Conservation (phyloP, 1,140 invertebrate species). For the Achroia grisella region DNA sequence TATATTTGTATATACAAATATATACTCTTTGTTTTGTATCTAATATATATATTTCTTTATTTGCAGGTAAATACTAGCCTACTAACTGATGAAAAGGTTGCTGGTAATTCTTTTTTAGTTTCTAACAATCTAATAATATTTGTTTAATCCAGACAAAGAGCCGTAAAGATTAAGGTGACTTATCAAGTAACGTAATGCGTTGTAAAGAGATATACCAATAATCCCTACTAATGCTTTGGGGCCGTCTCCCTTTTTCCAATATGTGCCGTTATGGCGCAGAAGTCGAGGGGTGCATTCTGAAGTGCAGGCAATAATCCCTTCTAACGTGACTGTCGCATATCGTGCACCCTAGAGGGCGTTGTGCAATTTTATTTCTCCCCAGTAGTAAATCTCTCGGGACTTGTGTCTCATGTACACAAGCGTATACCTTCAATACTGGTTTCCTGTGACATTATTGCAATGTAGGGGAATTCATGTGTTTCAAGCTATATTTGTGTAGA, state of each 20-base stretch:
- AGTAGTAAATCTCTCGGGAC: conserved; percentile 20
- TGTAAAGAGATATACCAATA: conserved; percentile 60
- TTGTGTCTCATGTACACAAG: conserved; percentile 19
- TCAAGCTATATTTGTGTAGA: background rate
- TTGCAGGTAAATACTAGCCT: too few species aligned
- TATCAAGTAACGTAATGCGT: conserved; percentile 51
- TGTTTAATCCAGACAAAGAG: conserved; percentile 30
- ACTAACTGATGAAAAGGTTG: too few species aligned
- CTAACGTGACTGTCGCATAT: conserved; percentile 45
- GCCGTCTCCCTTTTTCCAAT: conserved; percentile 43
- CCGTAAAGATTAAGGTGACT: conserved; percentile 51
- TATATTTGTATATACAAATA: too few species aligned
- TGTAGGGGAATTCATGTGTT: background rate
- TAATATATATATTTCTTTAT: too few species aligned
- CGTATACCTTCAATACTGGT: conserved; percentile 12
- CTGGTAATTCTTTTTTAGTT: background rate
- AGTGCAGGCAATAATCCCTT: conserved; percentile 60
- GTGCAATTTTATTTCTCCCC: conserved; percentile 45
- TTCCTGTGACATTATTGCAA: background rate
- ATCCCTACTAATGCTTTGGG: conserved; percentile 46
- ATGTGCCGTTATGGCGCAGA: conserved; percentile 28
- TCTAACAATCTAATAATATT: conserved; percentile 13
- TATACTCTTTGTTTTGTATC: too few species aligned
- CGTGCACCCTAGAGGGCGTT: conserved; percentile 21
- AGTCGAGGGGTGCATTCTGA: conserved; percentile 50